Evolutionary conservation across 2,797 vertebrate genomes (phyloP).

Genomic region (Anguilla anguilla): DNA sequence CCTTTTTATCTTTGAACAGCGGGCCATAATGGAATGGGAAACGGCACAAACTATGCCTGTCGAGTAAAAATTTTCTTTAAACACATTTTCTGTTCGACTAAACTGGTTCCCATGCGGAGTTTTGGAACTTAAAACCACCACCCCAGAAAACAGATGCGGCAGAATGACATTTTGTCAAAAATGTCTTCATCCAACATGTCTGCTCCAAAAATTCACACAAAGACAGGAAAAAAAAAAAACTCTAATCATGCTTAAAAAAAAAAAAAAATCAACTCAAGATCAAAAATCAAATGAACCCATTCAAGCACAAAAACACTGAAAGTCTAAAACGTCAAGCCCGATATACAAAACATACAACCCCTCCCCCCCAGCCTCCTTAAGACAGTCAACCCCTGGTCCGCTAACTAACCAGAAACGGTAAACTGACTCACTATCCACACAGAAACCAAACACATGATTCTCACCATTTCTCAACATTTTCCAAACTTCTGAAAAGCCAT

Average conservation of each 20-base stretch:
- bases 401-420: background rate
- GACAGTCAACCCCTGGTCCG: background rate
- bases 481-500: background rate
- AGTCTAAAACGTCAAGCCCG: too few relatives aligned
- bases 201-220: too few relatives aligned
- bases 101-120: background rate
- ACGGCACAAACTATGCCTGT: constrained; percentile 14
- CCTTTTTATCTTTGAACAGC: background rate
- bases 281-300: too few relatives aligned
- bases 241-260: too few relatives aligned
- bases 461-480: background rate
- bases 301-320: too few relatives aligned
- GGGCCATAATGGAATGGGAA: constrained; percentile 36
- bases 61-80: constrained; percentile 18
- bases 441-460: background rate
- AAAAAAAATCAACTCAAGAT: too few relatives aligned
- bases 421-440: background rate
- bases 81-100: constrained; percentile 7
- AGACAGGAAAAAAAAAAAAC: too few relatives aligned
- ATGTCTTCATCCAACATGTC: background rate
- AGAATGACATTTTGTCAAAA: background rate
- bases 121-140: background rate
- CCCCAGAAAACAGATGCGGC: background rate
- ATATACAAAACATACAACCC: too few relatives aligned
- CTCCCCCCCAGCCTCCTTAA: too few relatives aligned